Base-by-base conservation (phyloP, 1,140 invertebrate species). In the Trichomalopsis sarcophagae region DNA sequence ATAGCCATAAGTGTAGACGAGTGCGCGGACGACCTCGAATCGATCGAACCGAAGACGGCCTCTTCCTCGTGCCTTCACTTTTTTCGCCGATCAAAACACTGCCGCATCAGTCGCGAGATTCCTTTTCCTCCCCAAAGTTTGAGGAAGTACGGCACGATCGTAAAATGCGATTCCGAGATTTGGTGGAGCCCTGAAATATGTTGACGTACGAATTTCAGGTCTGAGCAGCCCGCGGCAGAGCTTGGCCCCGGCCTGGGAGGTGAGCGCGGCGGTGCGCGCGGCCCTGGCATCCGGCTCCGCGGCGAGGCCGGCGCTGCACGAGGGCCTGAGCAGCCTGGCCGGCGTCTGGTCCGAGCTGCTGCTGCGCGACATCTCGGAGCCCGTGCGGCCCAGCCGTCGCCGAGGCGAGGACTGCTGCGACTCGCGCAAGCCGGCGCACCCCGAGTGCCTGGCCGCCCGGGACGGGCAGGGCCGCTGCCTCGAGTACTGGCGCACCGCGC, bases 301-400 rank as follows among this genome's bases (percentile, higher is more conserved):
- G 4, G 89, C 66, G 89, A 89, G 75, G 86, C 17, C 36, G 14
- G 33, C 3, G 3, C 30, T 85, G 62, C 96, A 97, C 89, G 95
- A 96, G 86, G 96, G 95, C 76, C 94, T 97, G 27, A 98, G 96
- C 23, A 96, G 96, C 85, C 93, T 98, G 84, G 92, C 97, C 21
- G 96, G 97, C 0, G 95, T 96, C 14, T 98, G 97, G 96, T 96
- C 96, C 30, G 96, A 98, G 89, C 92, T 98, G 71, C 87, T 98
- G 9, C 94, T 96, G 76, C 95, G 97, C 80, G 97, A 98, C 89
- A 94, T 98, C 23, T 95, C 96, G 0, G 94, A 95, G 40, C 96
- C 96, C 1, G 93, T 95, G 88, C 91, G 96, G 93, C 92, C 94
- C 90, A 68, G 36, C 11, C 79, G 87, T 62, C 82, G 90, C 66